These are phyloP conservation scores for Chironomus tepperi DNA, from an alignment of 1,140 invertebrate genomes.

Conservation along the genomic window DNA sequence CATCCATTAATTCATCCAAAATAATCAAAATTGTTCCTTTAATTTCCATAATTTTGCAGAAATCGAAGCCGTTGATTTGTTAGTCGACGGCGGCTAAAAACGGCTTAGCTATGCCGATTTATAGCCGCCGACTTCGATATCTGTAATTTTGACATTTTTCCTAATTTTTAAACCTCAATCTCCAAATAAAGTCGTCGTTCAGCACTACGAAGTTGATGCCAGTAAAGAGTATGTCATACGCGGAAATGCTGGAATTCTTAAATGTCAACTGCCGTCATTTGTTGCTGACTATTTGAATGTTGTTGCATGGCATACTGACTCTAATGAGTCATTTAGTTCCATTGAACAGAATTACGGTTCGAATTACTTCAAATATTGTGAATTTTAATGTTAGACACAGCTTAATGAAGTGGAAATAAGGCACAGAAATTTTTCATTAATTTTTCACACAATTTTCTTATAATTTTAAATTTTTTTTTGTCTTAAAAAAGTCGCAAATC, in stretches of 20 bases:
- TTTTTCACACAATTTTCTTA: constrained; percentile 32
- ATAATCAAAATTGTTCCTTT: too few species aligned
- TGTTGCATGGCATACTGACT: constrained; percentile 77
- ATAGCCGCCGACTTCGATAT: too few species aligned
- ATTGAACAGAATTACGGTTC: constrained; percentile 53
- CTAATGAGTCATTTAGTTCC: constrained; percentile 54
- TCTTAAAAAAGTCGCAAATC: constrained; percentile 67
- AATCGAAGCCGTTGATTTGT: too few species aligned
- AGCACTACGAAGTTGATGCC: constrained; percentile 82
- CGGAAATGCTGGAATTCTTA: constrained; percentile 86
- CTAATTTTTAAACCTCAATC: background rate
- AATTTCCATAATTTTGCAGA: too few species aligned
- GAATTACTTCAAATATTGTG: too few species aligned
- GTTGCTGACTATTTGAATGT: constrained; percentile 85
- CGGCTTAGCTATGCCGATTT: too few species aligned
- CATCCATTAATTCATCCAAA: constrained; percentile 25
- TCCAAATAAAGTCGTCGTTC: constrained; percentile 62
- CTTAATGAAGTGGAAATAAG: too few species aligned
- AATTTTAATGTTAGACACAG: too few species aligned
- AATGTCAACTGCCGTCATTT: constrained; percentile 86
- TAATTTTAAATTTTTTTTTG: constrained; percentile 28
- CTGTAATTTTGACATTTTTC: too few species aligned
- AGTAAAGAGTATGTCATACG: constrained; percentile 89
- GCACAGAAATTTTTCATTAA: too few species aligned
- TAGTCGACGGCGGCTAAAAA: too few species aligned